Conservation (phyloP, 2,888 invertebrate genomes). For the Hydraecia micacea region DNA sequence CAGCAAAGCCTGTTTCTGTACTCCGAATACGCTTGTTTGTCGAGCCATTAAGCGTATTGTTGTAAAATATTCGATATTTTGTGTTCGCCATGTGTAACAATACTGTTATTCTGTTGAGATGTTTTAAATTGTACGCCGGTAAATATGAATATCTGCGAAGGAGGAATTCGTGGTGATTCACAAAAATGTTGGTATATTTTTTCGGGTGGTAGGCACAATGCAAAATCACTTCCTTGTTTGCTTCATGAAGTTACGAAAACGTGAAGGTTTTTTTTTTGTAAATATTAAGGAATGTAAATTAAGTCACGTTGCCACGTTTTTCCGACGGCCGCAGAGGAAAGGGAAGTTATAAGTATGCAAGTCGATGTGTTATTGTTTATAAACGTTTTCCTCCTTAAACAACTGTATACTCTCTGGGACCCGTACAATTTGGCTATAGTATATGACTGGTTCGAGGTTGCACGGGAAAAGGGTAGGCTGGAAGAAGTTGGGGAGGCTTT, state of each 20-base stretch:
- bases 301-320: conserved; percentile 55
- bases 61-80: conserved; percentile 70
- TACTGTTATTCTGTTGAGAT: conserved; percentile 57
- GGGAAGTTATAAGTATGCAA: conserved; percentile 36
- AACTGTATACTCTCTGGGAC: background rate
- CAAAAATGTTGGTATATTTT: conserved; percentile 50
- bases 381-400: conserved; percentile 34
- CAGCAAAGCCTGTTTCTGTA: conserved; percentile 84
- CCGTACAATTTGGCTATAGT: conserved; percentile 12
- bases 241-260: conserved; percentile 51
- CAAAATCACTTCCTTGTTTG: conserved; percentile 52
- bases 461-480: background rate
- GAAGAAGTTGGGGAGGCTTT: background rate
- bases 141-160: conserved; percentile 40
- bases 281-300: conserved; percentile 56
- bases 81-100: conserved; percentile 53
- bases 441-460: background rate
- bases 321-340: conserved; percentile 31
- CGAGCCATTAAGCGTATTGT: conserved; percentile 76
- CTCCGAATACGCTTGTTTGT: conserved; percentile 77
- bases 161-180: conserved; percentile 39
- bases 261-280: conserved; percentile 35
- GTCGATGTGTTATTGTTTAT: conserved; percentile 48
- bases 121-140: conserved; percentile 51
- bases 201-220: conserved; percentile 21